Evolutionary conservation across 2,888 invertebrate genomes (phyloP), one percentile per base, ranked within the genome.

Genomic region (Desoria tigrina): DNA sequence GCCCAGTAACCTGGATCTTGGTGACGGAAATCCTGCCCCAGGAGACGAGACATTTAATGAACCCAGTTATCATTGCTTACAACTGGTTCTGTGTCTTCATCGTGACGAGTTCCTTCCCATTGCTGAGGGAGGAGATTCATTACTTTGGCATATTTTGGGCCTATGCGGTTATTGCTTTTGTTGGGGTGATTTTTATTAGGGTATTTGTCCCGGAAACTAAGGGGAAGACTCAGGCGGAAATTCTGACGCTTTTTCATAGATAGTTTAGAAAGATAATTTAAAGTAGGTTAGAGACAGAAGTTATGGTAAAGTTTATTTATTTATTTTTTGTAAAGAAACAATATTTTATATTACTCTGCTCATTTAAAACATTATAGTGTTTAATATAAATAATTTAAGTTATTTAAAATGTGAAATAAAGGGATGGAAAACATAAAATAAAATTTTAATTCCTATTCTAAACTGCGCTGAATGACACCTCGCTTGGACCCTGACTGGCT

Each of bases 41-140:
- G 39, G 61, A 60, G 21, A 62, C 57, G 1, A 32, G 69, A 18
- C 42, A 69, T 27, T 9, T 63, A 2, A 26, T 63, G 42, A 69
- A 69, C 54, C 69, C 69, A 14, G 14, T 70, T 2, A 63, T 65
- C 14, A 75, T 75, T 42, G 75, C 71, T 4, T 72, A 71, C 61
- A 69, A 71, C 49, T 75, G 75, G 75, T 71, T 75, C 42, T 75
- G 73, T 56, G 71, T 72, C 0, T 75, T 72, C 50, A 11, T 73
- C 1, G 69, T 75, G 0, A 73, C 75, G 1, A 71, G 67, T 21
- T 72, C 75, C 7, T 75, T 75, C 51, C 73, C 73, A 1, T 14
- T 69, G 7, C 57, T 75, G 9, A 53, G 65, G 37, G 51, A 68
- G 4, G 65, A 69, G 18, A 72, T 75, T 23, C 26, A 66, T 14